Evolutionary conservation across 2,113 vertebrate genomes (phyloP).

Genomic region (Chionis minor): DNA sequence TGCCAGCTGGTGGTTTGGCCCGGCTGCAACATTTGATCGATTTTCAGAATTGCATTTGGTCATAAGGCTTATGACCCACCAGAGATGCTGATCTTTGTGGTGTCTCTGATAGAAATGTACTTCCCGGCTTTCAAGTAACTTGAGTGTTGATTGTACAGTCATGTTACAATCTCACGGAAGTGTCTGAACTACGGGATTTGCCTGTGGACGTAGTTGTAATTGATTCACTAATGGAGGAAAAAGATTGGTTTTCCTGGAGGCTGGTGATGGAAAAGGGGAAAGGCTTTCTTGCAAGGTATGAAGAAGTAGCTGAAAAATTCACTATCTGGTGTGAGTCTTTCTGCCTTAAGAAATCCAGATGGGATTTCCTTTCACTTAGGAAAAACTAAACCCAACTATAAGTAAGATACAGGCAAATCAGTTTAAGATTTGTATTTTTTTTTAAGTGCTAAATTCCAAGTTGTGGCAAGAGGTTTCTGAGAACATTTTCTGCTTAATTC

Average conservation of each 20-base stretch:
- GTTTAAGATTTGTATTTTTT: not conserved
- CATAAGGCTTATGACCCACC: not conserved
- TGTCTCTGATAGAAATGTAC: not conserved
- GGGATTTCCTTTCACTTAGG: constrained; percentile 3
- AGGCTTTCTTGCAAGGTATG: not conserved
- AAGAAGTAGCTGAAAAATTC: constrained; percentile 1
- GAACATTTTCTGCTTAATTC: constrained; percentile 32
- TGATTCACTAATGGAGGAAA: not conserved
- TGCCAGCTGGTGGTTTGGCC: not conserved
- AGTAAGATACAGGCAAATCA: constrained; percentile 7
- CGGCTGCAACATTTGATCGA: not conserved
- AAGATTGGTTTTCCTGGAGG: not conserved
- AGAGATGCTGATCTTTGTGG: not conserved
- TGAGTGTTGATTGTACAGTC: not conserved
- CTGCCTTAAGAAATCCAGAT: constrained; percentile 24
- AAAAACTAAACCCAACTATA: not conserved
- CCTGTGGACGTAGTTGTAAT: not conserved
- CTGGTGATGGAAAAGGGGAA: constrained; percentile 18
- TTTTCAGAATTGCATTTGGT: not conserved
- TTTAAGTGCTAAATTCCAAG: constrained; percentile 26
- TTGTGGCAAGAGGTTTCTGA: not conserved
- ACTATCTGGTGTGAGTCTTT: not conserved
- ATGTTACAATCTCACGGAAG: not conserved
- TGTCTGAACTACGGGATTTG: not conserved
- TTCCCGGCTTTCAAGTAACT: not conserved